A percentile compares a stretch with the other conserved stretches of the same genome.
phyloP scores from a whole-genome alignment of 2,888 invertebrate species.

The Ormia ochracea region DNA sequence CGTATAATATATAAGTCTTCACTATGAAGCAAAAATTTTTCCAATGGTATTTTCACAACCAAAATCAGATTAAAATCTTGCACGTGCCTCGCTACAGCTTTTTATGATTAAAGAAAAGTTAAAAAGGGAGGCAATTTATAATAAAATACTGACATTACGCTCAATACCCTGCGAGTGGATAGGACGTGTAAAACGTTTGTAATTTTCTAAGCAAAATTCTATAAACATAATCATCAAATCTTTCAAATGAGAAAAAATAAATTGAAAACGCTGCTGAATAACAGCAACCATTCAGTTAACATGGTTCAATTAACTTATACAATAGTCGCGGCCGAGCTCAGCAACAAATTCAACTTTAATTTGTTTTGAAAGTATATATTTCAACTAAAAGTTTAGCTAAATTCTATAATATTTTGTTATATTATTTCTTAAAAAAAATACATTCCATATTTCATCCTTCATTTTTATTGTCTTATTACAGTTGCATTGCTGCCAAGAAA shows the following conservation, averaged over 20 bases:
- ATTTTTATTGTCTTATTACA: too few relatives aligned
- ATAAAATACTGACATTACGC: neutral
- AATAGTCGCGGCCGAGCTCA: too few relatives aligned
- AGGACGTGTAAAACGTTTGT: conserved; percentile 11
- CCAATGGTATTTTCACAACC: conserved; percentile 4
- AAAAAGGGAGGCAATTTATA: neutral
- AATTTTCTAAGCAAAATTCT: conserved; percentile 42
- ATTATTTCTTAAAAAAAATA: too few relatives aligned
- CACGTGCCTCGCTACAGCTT: conserved; percentile 1
- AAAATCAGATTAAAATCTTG: conserved; percentile 20
- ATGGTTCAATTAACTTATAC: too few relatives aligned
- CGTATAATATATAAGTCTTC: too few relatives aligned
- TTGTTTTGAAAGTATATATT: too few relatives aligned
- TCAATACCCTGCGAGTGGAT: neutral
- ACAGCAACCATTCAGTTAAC: neutral
- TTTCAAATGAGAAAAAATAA: neutral
- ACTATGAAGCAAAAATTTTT: conserved; percentile 13
- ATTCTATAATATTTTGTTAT: too few relatives aligned
- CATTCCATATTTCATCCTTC: too few relatives aligned
- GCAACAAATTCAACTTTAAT: too few relatives aligned
- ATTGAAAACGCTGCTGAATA: neutral
- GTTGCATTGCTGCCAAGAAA: too few relatives aligned
- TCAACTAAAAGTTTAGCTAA: too few relatives aligned
- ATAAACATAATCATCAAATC: conserved; percentile 32
- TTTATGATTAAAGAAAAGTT: conserved; percentile 11